A percentile compares a stretch with the other conserved stretches of the same genome.
These are phyloP conservation scores for Tyto alba DNA, from an alignment of 2,113 vertebrate species.

Conservation along the genomic window DNA sequence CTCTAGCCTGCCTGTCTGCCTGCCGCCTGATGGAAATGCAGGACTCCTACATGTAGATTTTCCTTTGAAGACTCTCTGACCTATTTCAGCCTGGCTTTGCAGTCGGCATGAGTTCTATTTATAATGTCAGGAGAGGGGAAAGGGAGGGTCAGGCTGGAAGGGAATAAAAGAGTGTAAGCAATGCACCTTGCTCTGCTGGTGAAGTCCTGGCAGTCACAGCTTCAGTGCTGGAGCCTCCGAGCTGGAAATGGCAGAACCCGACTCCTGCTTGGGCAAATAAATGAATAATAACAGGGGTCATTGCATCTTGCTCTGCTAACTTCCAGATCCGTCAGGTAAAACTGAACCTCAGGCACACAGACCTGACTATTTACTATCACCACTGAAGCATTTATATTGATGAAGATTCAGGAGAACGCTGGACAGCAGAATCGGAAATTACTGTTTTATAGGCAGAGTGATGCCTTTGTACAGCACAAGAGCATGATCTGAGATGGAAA, in stretches of 20 bases:
- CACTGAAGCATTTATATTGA: not conserved
- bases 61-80: not conserved
- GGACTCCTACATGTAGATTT: not conserved
- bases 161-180: not conserved
- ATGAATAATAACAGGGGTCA: not conserved
- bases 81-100: not conserved
- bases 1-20: not conserved
- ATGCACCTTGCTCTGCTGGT: not conserved
- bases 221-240: not conserved
- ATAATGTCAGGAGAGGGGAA: not conserved
- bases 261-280: not conserved
- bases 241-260: not conserved
- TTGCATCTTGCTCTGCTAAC: not conserved
- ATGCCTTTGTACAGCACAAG: not conserved
- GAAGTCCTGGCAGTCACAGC: not conserved
- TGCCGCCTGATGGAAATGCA: accelerated
- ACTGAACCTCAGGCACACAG: not conserved
- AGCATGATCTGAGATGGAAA: not conserved
- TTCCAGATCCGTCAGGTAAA: not conserved
- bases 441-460: not conserved
- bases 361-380: not conserved
- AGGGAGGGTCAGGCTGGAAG: not conserved
- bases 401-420: not conserved
- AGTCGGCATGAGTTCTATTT: not conserved
- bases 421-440: not conserved